Percentiles rank a stretch among this genome's conserved stretches.
These are phyloP conservation scores for Acholoe squamosa DNA, from an alignment of 2,888 invertebrate species.

Conservation along the genomic window DNA sequence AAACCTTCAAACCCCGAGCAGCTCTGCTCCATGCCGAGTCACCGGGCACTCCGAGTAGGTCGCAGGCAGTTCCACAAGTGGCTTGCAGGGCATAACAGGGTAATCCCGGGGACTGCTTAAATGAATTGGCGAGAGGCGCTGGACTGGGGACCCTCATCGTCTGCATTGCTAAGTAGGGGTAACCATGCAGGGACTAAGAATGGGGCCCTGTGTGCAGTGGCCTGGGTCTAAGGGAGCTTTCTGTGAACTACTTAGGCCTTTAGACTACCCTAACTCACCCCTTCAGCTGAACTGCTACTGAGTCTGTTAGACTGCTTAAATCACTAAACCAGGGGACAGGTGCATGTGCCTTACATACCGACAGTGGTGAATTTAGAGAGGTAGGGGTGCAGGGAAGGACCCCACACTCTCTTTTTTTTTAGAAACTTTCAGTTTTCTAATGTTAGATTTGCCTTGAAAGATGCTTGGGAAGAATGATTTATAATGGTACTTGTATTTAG, in stretches of 20 bases:
- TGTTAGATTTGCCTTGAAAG: no score
- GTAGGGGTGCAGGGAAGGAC: no score
- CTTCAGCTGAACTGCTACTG: no score
- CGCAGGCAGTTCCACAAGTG: neutral
- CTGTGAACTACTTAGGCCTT: conserved; percentile 11
- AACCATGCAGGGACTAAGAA: neutral
- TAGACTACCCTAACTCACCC: no score
- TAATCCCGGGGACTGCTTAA: conserved; percentile 27
- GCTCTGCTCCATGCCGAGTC: neutral
- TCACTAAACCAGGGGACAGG: no score
- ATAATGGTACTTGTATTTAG: no score
- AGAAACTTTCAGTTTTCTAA: no score
- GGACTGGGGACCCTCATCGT: neutral
- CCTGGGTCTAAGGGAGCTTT: neutral
- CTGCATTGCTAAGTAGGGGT: conserved; percentile 5
- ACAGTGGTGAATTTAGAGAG: no score
- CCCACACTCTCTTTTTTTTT: no score
- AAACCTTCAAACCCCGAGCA: neutral
- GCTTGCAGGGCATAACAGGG: neutral
- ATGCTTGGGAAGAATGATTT: no score
- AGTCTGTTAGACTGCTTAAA: no score
- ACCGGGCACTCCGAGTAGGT: neutral
- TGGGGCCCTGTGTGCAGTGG: neutral
- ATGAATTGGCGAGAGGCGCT: neutral
- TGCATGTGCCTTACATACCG: no score